Percentiles rank a stretch among this genome's conserved stretches.
Conservation (phyloP, 2,888 invertebrate genomes). For the Polymixis lichenea region DNA sequence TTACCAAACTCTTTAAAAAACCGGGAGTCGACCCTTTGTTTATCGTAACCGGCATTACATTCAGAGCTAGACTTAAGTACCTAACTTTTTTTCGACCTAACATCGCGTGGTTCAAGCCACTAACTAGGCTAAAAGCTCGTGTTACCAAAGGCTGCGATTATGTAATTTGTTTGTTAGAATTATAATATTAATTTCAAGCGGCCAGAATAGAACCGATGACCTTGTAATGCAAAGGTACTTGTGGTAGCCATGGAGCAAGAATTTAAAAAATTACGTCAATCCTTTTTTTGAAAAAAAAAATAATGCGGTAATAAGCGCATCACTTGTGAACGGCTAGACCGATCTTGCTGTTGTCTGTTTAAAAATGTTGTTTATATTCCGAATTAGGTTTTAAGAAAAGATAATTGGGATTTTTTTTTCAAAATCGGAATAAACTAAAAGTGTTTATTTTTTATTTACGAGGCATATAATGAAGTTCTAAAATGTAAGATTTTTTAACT, state of each 20-base stretch:
- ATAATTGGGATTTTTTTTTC: no score
- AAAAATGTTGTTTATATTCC: no score
- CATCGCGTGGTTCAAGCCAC: conserved; percentile 43
- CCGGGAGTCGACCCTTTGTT: no score
- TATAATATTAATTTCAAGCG: conserved; percentile 48
- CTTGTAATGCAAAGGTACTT: conserved; percentile 22
- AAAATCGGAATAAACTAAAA: no score
- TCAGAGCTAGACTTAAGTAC: not conserved
- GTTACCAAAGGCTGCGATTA: conserved; percentile 49
- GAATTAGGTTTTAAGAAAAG: no score
- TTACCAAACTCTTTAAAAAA: not conserved
- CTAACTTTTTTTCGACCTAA: conserved; percentile 6
- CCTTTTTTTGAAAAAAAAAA: no score
- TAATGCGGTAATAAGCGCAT: no score
- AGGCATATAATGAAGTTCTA: no score
- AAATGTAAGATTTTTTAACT: no score
- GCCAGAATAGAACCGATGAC: conserved; percentile 37
- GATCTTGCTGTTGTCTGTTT: no score
- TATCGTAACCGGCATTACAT: not conserved
- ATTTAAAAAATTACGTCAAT: conserved; percentile 1
- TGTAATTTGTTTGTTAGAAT: conserved; percentile 60
- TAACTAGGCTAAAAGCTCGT: conserved; percentile 44
- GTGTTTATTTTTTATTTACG: no score
- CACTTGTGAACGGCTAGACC: no score
- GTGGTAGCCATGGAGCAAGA: not conserved